Evolutionary conservation across 92 coral and sea anemone species (phyloP), one percentile per base, ranked within the genome.

Genomic region (Siderastrea radians): DNA sequence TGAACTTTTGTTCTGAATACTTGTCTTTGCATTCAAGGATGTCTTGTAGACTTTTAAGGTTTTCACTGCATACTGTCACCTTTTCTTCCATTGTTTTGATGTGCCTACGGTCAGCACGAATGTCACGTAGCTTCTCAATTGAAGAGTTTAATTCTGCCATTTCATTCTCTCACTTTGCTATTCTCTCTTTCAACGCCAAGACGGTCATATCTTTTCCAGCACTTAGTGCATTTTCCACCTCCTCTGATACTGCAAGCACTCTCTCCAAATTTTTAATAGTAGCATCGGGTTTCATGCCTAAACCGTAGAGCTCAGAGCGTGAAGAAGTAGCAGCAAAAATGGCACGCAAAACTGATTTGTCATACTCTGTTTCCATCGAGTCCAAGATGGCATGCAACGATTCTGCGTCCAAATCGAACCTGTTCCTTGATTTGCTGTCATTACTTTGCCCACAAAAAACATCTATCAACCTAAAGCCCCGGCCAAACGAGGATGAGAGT

Each of bases 341-440:
- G 8, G 85, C 85, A 1, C 85, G 78, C 77, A 84, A 16, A 78
- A 84, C 89, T 60, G 84, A 79, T 80, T 72, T 85, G 64, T 90
- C 93, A 69, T 85, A 86, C 60, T 90, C 93, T 7, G 90, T 85
- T 49, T 90, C 90, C 90, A 90, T 86, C 1, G 93, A 90, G 49
- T 90, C 71, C 68, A 86, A 68, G 10, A 90, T 80, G 19, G 53
- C 63, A 38, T 80, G 77, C 57, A 90, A 51, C 12, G 90, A 64
- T 55, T 90, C 83, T 16, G 84, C 93, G 73, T 90, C 86, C 44
- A 89, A 78, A 47, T 89, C 67, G 78, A 84, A 89, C 63, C 87
- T 59, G 17, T 60, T 44, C 3, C 15, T 43, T 55, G 67, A 46
- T 26, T 68, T 12, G 0, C 26, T 17, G 48, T 74, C 81, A 4